phyloP scores from a whole-genome alignment of 2,888 invertebrate genomes.

The Drosophila cracens region DNA sequence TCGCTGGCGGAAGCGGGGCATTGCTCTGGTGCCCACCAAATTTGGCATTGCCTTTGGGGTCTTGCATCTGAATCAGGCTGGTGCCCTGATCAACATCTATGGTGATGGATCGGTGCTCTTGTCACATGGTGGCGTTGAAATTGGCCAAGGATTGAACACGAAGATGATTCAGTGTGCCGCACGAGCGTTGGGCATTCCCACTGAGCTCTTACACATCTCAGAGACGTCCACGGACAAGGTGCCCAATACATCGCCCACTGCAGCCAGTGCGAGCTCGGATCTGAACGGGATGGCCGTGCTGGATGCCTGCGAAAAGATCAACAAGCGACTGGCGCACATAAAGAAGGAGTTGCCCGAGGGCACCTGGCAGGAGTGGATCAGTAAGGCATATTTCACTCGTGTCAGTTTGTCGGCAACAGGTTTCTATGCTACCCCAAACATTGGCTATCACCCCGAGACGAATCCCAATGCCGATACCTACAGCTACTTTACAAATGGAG shows the following conservation, averaged over 20 bases:
- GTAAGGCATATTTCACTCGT: slow-evolving; percentile 90
- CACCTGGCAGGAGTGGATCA: slow-evolving; percentile 94
- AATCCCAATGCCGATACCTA: slow-evolving; percentile 90
- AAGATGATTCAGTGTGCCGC: slow-evolving; percentile 98
- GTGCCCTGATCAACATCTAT: slow-evolving; percentile 95
- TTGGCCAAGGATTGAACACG: slow-evolving; percentile 98
- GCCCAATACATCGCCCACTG: slow-evolving; percentile 95
- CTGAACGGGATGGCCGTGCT: slow-evolving; percentile 96
- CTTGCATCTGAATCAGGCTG: slow-evolving; percentile 92
- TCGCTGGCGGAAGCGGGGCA: slow-evolving; percentile 94
- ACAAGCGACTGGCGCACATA: slow-evolving; percentile 90
- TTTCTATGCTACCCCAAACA: slow-evolving; percentile 91
- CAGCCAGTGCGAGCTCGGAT: slow-evolving; percentile 95
- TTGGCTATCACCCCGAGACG: slow-evolving; percentile 89
- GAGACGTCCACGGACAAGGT: slow-evolving; percentile 96
- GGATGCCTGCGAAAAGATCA: slow-evolving; percentile 91
- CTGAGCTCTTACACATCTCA: slow-evolving; percentile 91
- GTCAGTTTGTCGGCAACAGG: slow-evolving; percentile 93
- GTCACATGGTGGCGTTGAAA: slow-evolving; percentile 97
- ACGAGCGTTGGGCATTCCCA: slow-evolving; percentile 89
- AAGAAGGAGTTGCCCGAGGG: slow-evolving; percentile 91
- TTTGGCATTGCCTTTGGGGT: slow-evolving; percentile 94
- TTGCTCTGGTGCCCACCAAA: slow-evolving; percentile 92
- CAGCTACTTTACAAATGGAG: slow-evolving; percentile 95
- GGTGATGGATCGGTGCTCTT: slow-evolving; percentile 94